Evolutionary conservation across 2,888 invertebrate genomes (phyloP).

Genomic region (Drosophila quinaria): DNA sequence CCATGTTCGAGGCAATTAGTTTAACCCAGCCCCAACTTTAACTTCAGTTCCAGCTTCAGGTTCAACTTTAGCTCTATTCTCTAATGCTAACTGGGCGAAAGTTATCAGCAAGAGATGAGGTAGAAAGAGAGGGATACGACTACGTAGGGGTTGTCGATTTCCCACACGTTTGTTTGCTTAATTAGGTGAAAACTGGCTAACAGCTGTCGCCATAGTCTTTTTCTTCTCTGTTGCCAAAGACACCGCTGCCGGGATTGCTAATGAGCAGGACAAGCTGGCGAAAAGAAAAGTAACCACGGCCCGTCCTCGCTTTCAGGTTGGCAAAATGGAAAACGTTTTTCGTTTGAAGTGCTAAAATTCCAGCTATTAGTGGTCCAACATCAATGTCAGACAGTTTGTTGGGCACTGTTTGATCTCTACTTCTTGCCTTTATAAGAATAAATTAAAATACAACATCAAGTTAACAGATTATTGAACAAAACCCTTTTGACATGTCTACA

Average conservation of each 20-base stretch:
- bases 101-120: slow-evolving; percentile 52
- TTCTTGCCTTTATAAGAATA: background rate
- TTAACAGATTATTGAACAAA: background rate
- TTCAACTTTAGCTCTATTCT: background rate
- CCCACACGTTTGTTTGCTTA: slow-evolving; percentile 79
- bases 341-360: slow-evolving; percentile 70
- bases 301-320: slow-evolving; percentile 65
- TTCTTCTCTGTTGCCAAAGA: slow-evolving; percentile 34
- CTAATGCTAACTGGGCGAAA: slow-evolving; percentile 56
- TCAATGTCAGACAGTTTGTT: slow-evolving; percentile 7
- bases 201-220: slow-evolving; percentile 59
- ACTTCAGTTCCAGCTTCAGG: background rate
- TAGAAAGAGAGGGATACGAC: background rate
- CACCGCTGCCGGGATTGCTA: slow-evolving; percentile 63
- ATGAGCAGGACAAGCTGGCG: slow-evolving; percentile 80
- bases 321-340: slow-evolving; percentile 66
- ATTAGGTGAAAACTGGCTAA: slow-evolving; percentile 78
- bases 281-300: slow-evolving; percentile 76
- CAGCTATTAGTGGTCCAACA: slow-evolving; percentile 36
- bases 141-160: slow-evolving; percentile 53
- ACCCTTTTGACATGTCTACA: too few relatives aligned
- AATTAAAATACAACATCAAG: background rate
- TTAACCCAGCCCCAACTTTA: slow-evolving; percentile 45
- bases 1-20: slow-evolving; percentile 77
- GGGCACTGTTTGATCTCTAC: background rate